Evolutionary conservation across 2,888 invertebrate genomes (phyloP), one percentile per base, ranked within the genome.

Genomic region (Xanthia togata): DNA sequence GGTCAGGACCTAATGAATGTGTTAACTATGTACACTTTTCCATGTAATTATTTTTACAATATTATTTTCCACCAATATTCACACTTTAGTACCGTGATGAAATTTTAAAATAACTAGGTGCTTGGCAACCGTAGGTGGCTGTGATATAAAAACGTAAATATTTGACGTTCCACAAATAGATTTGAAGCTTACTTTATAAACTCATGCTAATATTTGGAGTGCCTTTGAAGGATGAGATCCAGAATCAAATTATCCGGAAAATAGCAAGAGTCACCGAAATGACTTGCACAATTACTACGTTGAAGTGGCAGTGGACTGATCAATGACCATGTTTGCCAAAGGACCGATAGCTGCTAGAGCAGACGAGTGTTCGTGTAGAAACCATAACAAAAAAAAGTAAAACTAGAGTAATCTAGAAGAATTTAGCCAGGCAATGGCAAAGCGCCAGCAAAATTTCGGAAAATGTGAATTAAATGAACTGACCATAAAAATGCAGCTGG

Each of bases 31-130:
- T 55, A 78, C 65, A 75, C 17, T 35, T 63, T 14, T 76, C 26
- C 14, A 12, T 59, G 20, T 44, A 79, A 79, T 79, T 59, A 76
- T 59, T 68, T 35, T 69, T 77, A 82, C 68, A 50, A 44, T n/a
- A 17, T 57, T 44, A 75, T 60, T 60, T 80, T 81, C 35, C 31
- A 73, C 53, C 31, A 47, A 81, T 81, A 53, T 53, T 78, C 31
- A 65, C 31, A 47, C 20, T 53, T 44, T 31, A 70, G 26, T 17
- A 50, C 5, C 17, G 26, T 73, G 23, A 80, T 73, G 65, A 73
- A 73, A 78, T 76, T 20, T 63, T 31, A 14, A 26, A 60, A 31
- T 47, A 59, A 31, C 23, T n/a, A 26, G 1, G 11, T 20, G 11
- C 17, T 23, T 11, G 4, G 20, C 6, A 67, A 44, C 8, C 12